These are phyloP conservation scores for Datnioides undecimradiatus DNA, from an alignment of 2,113 vertebrate species.

Conservation along the genomic window DNA sequence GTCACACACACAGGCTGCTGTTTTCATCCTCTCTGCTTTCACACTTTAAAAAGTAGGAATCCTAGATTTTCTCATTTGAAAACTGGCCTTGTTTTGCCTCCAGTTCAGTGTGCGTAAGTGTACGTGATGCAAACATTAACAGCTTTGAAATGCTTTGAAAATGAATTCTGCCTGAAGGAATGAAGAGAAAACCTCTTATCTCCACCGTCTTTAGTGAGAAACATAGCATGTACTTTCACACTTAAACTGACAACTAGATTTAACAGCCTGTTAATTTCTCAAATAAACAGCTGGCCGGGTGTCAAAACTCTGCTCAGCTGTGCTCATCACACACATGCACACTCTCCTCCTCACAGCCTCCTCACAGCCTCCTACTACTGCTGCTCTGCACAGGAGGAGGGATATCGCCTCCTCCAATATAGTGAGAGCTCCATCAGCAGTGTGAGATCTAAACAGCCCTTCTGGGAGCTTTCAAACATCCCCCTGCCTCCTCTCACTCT, in stretches of 20 bases:
- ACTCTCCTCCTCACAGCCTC: background rate
- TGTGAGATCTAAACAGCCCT: constrained; percentile 11
- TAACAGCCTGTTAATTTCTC: background rate
- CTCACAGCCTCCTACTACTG: background rate
- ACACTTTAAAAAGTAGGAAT: background rate
- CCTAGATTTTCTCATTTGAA: background rate
- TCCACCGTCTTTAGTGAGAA: background rate
- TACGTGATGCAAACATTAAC: background rate
- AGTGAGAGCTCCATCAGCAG: constrained; percentile 14
- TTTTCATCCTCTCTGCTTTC: background rate
- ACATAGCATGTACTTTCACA: constrained; percentile 1
- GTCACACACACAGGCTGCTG: background rate
- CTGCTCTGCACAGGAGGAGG: background rate
- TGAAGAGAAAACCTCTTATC: background rate
- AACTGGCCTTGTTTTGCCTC: background rate
- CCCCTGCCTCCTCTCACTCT: constrained; percentile 1
- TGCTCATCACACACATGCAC: background rate
- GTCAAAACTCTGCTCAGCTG: background rate
- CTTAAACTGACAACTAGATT: background rate
- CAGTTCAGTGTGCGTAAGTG: background rate
- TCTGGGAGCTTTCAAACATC: constrained; percentile 11
- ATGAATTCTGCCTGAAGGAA: background rate
- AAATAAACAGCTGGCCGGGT: background rate
- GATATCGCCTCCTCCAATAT: background rate
- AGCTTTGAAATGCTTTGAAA: background rate